phyloP scores from a whole-genome alignment of 2,888 invertebrate genomes.

The Tenodera sinensis region DNA sequence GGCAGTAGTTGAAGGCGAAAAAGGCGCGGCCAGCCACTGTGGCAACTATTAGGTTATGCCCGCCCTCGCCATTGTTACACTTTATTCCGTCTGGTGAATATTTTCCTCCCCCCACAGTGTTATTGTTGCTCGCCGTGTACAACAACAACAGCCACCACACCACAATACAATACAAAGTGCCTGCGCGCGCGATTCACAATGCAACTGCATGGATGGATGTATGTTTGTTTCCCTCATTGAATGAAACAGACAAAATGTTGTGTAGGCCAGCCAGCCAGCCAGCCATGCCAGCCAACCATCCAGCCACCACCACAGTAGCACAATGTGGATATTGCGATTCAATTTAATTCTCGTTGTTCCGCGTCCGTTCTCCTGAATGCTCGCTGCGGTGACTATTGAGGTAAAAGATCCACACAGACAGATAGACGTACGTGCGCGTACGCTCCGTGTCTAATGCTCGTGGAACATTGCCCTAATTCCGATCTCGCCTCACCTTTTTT shows the following conservation, averaged over 20 bases:
- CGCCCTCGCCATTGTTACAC: neutral
- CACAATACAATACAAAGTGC: slow-evolving; percentile 20
- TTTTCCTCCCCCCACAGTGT: slow-evolving; percentile 10
- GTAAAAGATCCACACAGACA: slow-evolving; percentile 24
- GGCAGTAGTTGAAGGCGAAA: neutral
- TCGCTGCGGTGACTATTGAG: slow-evolving; percentile 17
- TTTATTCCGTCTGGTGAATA: slow-evolving; percentile 14
- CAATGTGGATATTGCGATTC: slow-evolving; percentile 27
- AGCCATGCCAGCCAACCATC: too few species aligned
- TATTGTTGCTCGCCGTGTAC: slow-evolving; percentile 25
- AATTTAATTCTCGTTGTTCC: slow-evolving; percentile 30
- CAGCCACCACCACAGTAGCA: neutral
- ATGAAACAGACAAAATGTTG: slow-evolving; percentile 25
- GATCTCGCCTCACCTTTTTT: slow-evolving; percentile 5
- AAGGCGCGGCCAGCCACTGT: neutral
- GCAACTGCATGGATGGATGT: neutral
- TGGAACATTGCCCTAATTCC: slow-evolving; percentile 19
- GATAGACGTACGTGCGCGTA: slow-evolving; percentile 6
- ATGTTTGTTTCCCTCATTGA: slow-evolving; percentile 25
- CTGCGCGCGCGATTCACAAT: slow-evolving; percentile 17
- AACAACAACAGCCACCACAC: slow-evolving; percentile 11
- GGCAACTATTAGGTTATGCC: slow-evolving; percentile 14
- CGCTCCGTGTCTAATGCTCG: slow-evolving; percentile 24
- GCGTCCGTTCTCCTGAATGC: slow-evolving; percentile 25
- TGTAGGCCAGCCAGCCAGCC: neutral